A percentile compares a stretch with the other conserved stretches of the same genome.
Evolutionary conservation across 2,888 invertebrate species (phyloP).

Genomic region (Odontomyia ornata): DNA sequence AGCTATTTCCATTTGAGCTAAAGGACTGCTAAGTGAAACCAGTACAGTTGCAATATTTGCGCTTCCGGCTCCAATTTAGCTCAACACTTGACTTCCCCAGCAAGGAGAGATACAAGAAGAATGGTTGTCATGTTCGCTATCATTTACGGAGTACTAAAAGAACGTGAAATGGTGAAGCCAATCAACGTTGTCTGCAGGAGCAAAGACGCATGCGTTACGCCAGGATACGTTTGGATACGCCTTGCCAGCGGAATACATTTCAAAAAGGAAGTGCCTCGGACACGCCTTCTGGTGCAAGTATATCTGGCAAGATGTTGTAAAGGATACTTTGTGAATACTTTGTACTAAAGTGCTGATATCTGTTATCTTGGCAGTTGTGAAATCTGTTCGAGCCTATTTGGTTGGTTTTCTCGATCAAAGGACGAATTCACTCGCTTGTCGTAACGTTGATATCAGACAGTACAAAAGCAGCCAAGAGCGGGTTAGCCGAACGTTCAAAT

Average conservation of each 20-base stretch:
- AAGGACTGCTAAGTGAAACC: not conserved
- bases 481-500: not conserved
- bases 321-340: conserved; percentile 20
- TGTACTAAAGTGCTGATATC: conserved; percentile 14
- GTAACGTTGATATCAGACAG: not conserved
- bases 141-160: not conserved
- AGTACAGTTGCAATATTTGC: not conserved
- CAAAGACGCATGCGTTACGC: conserved; percentile 23
- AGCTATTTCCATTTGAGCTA: not conserved
- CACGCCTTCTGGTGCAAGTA: conserved; percentile 8
- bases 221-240: not conserved
- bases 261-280: not conserved
- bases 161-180: not conserved
- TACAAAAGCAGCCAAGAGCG: not conserved
- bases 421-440: conserved; percentile 3
- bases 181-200: not conserved
- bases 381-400: conserved; percentile 63
- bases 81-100: not conserved
- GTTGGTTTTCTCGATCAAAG: conserved; percentile 51
- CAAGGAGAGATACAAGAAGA: not conserved
- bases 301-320: conserved; percentile 2
- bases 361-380: conserved; percentile 60
- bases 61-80: conserved; percentile 3
- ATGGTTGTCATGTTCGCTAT: conserved; percentile 21
- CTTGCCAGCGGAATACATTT: not conserved